phyloP scores from a whole-genome alignment of 1,140 invertebrate genomes.

The Sesamia nonagrioides region DNA sequence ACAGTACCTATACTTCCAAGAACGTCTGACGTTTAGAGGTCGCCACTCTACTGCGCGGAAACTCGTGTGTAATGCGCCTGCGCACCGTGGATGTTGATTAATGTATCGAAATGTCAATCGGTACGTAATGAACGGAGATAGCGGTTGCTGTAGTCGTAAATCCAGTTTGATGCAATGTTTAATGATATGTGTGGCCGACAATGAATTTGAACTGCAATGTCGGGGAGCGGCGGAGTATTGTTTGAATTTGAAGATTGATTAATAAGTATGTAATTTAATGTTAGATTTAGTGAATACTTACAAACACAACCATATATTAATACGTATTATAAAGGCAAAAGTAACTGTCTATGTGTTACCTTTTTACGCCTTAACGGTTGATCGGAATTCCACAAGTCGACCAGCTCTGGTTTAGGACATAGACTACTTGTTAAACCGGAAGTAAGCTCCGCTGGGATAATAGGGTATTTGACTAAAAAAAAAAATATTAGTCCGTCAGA shows the following conservation, averaged over 20 bases:
- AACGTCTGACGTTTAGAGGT: slow-evolving; percentile 34
- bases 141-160: background rate
- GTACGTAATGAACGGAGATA: background rate
- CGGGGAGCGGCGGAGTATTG: background rate
- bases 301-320: too few species aligned
- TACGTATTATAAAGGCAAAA: too few species aligned
- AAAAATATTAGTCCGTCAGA: too few species aligned
- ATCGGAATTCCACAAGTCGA: too few species aligned
- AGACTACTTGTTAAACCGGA: too few species aligned
- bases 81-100: background rate
- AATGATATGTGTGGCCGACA: background rate
- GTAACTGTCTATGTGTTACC: too few species aligned
- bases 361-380: too few species aligned
- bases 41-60: slow-evolving; percentile 17
- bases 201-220: background rate
- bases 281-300: too few species aligned
- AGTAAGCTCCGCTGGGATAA: too few species aligned
- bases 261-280: too few species aligned
- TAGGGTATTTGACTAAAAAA: too few species aligned
- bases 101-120: slow-evolving; percentile 38
- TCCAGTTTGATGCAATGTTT: background rate
- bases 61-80: slow-evolving; percentile 21
- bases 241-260: background rate
- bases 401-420: too few species aligned
- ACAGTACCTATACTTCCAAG: slow-evolving; percentile 16